Evolutionary conservation across 92 coral and sea anemone species (phyloP).

Genomic region (Epizoanthus ramosus): DNA sequence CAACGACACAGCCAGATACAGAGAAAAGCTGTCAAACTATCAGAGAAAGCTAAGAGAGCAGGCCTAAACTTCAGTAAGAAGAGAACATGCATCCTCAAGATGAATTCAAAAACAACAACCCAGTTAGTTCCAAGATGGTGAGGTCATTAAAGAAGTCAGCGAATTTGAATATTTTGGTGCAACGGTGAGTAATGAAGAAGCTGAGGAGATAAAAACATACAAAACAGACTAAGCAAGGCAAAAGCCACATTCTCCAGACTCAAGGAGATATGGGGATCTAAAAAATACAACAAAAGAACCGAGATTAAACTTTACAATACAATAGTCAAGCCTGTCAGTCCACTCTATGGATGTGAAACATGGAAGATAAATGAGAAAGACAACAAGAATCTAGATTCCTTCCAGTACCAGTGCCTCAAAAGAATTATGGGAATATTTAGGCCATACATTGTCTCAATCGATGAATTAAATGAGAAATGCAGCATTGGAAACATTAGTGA

Average conservation of each 20-base stretch:
- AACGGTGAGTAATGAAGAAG: neutral
- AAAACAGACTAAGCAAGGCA: constrained; percentile 6
- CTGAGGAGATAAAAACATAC: constrained; percentile 4
- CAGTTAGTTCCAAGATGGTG: constrained; percentile 6
- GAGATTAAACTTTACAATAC: constrained; percentile 11
- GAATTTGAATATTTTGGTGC: constrained; percentile 7
- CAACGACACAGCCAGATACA: constrained; percentile 12
- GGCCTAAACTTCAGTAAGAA: neutral
- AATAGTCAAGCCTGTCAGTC: constrained; percentile 8
- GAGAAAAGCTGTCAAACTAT: neutral
- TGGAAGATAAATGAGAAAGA: constrained; percentile 16
- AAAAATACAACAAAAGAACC: constrained; percentile 13
- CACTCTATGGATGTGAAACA: constrained; percentile 10
- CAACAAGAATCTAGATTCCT: neutral
- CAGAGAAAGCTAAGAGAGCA: neutral
- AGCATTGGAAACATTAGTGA: neutral
- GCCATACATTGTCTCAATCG: constrained; percentile 10
- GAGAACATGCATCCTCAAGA: constrained; percentile 2
- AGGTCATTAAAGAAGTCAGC: neutral
- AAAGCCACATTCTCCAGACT: neutral
- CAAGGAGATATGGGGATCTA: neutral
- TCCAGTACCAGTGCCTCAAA: constrained; percentile 23
- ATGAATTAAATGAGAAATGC: constrained; percentile 12
- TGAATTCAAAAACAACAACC: neutral
- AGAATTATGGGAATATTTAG: no score